Base-by-base conservation (phyloP, 2,113 vertebrate species). In the Aramus guarauna region DNA sequence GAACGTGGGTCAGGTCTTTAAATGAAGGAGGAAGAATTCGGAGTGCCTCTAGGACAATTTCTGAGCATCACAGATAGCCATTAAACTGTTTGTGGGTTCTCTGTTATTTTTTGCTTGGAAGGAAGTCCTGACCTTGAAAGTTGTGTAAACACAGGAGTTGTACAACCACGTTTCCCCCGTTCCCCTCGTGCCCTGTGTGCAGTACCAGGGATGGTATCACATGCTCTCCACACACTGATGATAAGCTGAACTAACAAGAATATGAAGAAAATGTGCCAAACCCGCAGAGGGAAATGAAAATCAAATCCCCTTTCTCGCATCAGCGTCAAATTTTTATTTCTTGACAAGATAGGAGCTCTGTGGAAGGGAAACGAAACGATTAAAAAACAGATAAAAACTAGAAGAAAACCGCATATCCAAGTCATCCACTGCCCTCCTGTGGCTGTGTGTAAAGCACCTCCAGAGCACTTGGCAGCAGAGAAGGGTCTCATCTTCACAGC, bases 351-450 rank as follows among this genome's bases (percentile, higher is more conserved):
- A 97, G 93, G 89, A 97, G 94, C 90, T 95, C 52, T 5, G 74
- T 41, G 85, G 91, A 95, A 97, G 71, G 92, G 90, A 97, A 95
- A 96, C 94, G 45, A 94, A 95, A 95, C 34, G 90, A 97, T 96
- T 97, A 85, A 90, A 97, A 95, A 78, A 43, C 67, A 93, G 89
- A 92, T 76, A 86, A 86, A 75, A 96, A 81, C 48, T 15, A 48
- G 81, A 86, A 86, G 56, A 55, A 22, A 71, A 64, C 47, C 3
- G 9, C 66, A 96, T 94, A 96, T 71, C 60, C 92, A 98, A 97
- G 89, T 98, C 98, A 96, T 98, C 94, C 98, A 98, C 98, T 98
- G 98, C 98, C 98, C 98, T 98, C 98, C 96, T 24, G 98, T 98
- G 98, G 98, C 71, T 55, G 30, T 30, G 24, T 21, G 78, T 56